Base-by-base conservation (phyloP, 2,888 invertebrate species). In the Drosophila dives region DNA sequence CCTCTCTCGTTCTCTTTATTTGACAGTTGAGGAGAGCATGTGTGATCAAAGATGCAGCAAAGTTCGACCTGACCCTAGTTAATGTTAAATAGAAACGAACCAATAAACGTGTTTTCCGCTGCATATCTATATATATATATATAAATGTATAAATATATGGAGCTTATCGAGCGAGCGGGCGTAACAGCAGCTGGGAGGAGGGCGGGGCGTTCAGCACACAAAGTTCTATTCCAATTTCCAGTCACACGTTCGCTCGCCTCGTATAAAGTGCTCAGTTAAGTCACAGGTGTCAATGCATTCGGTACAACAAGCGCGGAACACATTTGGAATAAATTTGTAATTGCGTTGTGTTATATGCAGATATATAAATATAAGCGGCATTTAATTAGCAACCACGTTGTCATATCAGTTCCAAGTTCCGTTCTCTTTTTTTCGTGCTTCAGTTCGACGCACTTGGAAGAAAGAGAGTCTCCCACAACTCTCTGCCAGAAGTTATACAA, bases 211-310 rank as follows among this genome's bases (percentile, higher is more conserved):
- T 8, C 26, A 29, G 12, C 36, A 11, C 17, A 12, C 4, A 58
- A 59, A 60, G 75, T 79, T 79, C 77, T 75, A 79, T 54, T 45
- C 51, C 53, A 65, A 33, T 51, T 38, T 40, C 10, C 23, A 49
- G 32, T 32, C 48, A 42, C 34, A 54, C 29, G 45, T 32, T 33
- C 34, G 51, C 58, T 59, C 40, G 61, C 61, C 68, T 69, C 10
- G 26, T 45, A 45, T 45, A 8, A 45, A 45, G 32, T 38, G 29
- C 71, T 83, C 83, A 86, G 85, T 85, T 81, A 68, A 66, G 67
- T 73, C 74, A 78, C 86, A 89, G 89, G 85, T 85, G 85, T 89
- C 89, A 83, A 72, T 72, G 84, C 78, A 89, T 49, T 81, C 84
- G 70, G 79, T 64, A 77, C 69, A 51, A 54, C 29, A 61, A 36